A percentile compares a stretch with the other conserved stretches of the same genome.
Conservation (phyloP, 2,888 invertebrate genomes). For the Epinotia ramella region DNA sequence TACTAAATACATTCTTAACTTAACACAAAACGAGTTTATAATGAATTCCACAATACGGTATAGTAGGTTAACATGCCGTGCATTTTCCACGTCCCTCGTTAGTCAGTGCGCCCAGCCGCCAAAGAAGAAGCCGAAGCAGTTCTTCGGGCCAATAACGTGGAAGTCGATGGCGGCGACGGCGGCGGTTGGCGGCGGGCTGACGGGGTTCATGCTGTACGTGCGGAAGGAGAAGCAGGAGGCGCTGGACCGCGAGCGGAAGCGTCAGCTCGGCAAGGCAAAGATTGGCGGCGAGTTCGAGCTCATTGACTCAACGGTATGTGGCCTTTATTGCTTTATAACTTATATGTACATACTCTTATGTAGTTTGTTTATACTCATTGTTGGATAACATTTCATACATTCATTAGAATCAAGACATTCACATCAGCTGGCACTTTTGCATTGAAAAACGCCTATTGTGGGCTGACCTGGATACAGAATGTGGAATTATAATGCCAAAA, state of each 20-base stretch:
- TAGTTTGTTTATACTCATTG: not conserved
- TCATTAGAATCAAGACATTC: not conserved
- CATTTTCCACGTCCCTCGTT: slow-evolving; percentile 66
- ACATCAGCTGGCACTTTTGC: not conserved
- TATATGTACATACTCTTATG: not conserved
- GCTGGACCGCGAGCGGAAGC: slow-evolving; percentile 89
- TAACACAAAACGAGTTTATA: slow-evolving; percentile 46
- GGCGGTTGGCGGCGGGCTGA: slow-evolving; percentile 87
- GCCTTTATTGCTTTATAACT: slow-evolving; percentile 46
- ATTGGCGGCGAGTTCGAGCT: slow-evolving; percentile 98
- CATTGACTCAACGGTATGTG: slow-evolving; percentile 86
- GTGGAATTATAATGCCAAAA: too few species aligned
- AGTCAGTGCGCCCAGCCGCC: slow-evolving; percentile 70
- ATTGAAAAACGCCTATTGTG: not conserved
- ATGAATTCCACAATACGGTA: slow-evolving; percentile 72
- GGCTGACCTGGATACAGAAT: not conserved
- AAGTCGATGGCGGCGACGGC: slow-evolving; percentile 89
- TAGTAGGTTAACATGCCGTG: slow-evolving; percentile 60
- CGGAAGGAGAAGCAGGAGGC: slow-evolving; percentile 92
- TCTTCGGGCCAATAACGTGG: slow-evolving; percentile 92
- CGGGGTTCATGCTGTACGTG: slow-evolving; percentile 91
- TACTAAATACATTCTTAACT: slow-evolving; percentile 30
- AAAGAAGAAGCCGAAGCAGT: slow-evolving; percentile 60
- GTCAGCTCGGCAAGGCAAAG: slow-evolving; percentile 94
- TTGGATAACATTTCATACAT: not conserved